Base-by-base conservation (phyloP, 2,113 vertebrate species). In the Pelobates fuscus region DNA sequence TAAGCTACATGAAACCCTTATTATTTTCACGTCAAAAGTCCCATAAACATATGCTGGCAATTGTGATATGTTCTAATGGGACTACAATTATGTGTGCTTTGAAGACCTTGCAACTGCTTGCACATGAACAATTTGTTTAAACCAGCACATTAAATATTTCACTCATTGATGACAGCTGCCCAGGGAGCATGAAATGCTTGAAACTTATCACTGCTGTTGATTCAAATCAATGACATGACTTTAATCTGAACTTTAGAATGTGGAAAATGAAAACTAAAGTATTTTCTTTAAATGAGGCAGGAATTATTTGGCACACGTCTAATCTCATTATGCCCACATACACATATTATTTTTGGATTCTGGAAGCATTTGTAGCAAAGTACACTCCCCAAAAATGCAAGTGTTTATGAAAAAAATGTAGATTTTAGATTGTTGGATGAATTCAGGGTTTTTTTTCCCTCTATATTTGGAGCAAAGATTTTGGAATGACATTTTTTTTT, bases 111-210 rank as follows among this genome's bases (percentile, higher is more conserved):
- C 37, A 21, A 41, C 67, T 43, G 54, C 25, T 26, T 59, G 55
- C 8, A 26, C 23, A 24, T 37, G 65, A 43, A 41, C 30, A 43
- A 23, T 57, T n/a, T 70, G 52, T 58, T 14, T 30, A 52, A 49
- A 49, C 43, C 23, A 49, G 24, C 43, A 30, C 12, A 30, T 29
- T 2, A 67, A 26, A 70, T 24, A 67, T 27, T 49, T 49, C 43
- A 49, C n/a, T 70, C 23, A 58, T 17, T 43, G 54, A 24, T 70
- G 67, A 70, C 30, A 43, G 30, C 55, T 24, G 29, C 14, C 41
- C 54, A 70, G 41, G 67, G 21, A 59, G 30, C 54, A 70, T 70
- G 32, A 70, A 58, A 43, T 24, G 18, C 15, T 70, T 41, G 29
- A 58, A 20, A 68, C 12, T 32, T 57, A 57, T 68, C 49, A 30